Base-by-base conservation (phyloP, 1,140 invertebrate species). In the Ylistrum balloti region DNA sequence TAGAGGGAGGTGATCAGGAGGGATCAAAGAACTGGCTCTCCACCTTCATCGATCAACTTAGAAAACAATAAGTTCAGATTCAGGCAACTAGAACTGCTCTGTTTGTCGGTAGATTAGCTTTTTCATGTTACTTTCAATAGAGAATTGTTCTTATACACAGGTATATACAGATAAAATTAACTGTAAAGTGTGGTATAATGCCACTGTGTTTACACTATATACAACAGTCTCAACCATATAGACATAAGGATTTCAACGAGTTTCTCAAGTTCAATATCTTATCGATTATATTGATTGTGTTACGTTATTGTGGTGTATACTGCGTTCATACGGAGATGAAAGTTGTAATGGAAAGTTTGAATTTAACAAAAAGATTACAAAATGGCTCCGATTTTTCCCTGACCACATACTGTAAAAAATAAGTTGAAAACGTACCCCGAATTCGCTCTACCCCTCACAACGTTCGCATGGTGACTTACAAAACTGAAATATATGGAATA, bases 401-500 rank as follows among this genome's bases (percentile, higher is more conserved):
- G n/a, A 74, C 9, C 22, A 56, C 9, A 22, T 22, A 56, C 56
- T 74, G 22, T 48, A 48, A n/a, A n/a, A 38, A 74, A 28, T 74
- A n/a, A 74, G 56, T 56, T 20, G 20, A 28, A n/a, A 9, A 74
- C 56, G 22, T 74, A 74, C 56, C 56, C 56, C 1, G 13, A 7
- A 28, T 74, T 74, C 56, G 22, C 28, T 74, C 56, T 74, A 74
- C 56, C 56, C 56, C 17, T 74, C 56, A n/a, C 56, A 74, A 74
- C 56, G 22, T 74, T 74, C 56, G 15, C 56, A 74, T 74, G 56
- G 7, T 28, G 56, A 74, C 22, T 74, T 74, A 74, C 56, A 74
- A 74, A 74, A 74, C 56, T 74, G 56, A 74, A 74, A 74, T 74
- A 74, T 74, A 74, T 74, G 56, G 56, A 74, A 74, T 74, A 74